Base-by-base conservation (phyloP, 2,797 vertebrate genomes). In the Melopsittacus undulatus region DNA sequence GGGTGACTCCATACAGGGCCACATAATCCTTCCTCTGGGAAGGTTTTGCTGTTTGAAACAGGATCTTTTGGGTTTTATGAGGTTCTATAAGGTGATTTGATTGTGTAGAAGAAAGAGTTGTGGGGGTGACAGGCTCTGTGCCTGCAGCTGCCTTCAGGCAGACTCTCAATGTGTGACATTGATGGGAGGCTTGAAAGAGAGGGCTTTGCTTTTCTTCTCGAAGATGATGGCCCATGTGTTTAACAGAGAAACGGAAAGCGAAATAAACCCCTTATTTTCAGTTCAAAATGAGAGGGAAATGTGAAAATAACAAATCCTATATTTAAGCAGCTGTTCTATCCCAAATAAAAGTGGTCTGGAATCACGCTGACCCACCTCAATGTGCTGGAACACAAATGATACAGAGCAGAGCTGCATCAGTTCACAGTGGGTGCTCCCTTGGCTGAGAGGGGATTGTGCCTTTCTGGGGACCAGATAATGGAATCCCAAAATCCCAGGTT, bases 161-260 rank as follows among this genome's bases (percentile, higher is more conserved):
- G 10, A 2, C 9, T 9, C 36, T n/a, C 40, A 22, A 5, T 1
- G 0, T 9, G 36, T 10, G 74, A n/a, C 3, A 0, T 1, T 4
- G 23, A 42, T 3, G 49, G 4, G 26, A 15, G 45, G 21, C 49
- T 56, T 48, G 8, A 49, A 66, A 70, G 36, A 1, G 15, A 38
- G 22, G 30, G 2, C 12, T 42, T 91, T 46, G 3, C 42, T 43
- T 26, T 8, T 15, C 40, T 62, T 36, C 20, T 22, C 8, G 2
- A 13, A 26, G 77, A 61, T 26, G 1, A 46, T 6, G 9, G 26
- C 30, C 6, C 3, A 13, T 17, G 20, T 11, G 36, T 18, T 48
- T 40, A 36, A 27, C n/a, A 19, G 27, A 10, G 2, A 9, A 16
- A 34, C 89, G 5, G 30, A 61, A 76, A 75, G 22, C 46, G 22